Percentiles rank a stretch among this genome's conserved stretches.
Evolutionary conservation across 2,888 invertebrate genomes (phyloP).

Genomic region (Steinernema scapterisci): DNA sequence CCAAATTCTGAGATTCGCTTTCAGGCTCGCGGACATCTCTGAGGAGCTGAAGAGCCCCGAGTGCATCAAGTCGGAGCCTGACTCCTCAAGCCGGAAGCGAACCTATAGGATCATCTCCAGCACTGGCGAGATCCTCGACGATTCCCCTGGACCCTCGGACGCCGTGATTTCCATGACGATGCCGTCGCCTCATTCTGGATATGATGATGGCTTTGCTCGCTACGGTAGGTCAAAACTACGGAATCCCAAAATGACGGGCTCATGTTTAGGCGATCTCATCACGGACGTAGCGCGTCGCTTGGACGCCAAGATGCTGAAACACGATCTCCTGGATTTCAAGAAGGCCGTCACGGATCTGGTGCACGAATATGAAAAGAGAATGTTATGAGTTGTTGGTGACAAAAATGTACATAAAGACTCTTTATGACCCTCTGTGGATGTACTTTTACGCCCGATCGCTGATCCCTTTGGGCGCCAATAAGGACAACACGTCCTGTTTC

Average conservation of each 20-base stretch:
- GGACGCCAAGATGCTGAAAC: constrained; percentile 19
- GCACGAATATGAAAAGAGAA: constrained; percentile 22
- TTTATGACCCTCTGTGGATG: no score
- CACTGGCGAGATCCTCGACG: background rate
- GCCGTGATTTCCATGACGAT: background rate
- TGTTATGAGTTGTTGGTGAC: background rate
- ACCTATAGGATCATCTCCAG: background rate
- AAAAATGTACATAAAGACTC: background rate
- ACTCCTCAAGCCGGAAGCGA: background rate
- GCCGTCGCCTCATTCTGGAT: background rate
- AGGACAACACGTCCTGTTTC: no score
- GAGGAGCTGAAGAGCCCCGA: background rate
- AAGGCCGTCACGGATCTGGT: constrained; percentile 21
- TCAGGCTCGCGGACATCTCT: background rate
- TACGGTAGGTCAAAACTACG: background rate
- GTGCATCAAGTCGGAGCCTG: constrained; percentile 2
- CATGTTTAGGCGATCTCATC: background rate
- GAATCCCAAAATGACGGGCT: no score
- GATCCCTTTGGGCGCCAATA: no score
- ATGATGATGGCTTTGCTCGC: constrained; percentile 14
- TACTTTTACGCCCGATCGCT: no score
- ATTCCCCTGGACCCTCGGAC: constrained; percentile 16
- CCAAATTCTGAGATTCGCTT: background rate
- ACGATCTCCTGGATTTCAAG: constrained; percentile 25
- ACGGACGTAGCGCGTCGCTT: constrained; percentile 9